These are phyloP conservation scores for Peromyscus melanophrys DNA, from an alignment of 2,797 vertebrate species.

Conservation along the genomic window DNA sequence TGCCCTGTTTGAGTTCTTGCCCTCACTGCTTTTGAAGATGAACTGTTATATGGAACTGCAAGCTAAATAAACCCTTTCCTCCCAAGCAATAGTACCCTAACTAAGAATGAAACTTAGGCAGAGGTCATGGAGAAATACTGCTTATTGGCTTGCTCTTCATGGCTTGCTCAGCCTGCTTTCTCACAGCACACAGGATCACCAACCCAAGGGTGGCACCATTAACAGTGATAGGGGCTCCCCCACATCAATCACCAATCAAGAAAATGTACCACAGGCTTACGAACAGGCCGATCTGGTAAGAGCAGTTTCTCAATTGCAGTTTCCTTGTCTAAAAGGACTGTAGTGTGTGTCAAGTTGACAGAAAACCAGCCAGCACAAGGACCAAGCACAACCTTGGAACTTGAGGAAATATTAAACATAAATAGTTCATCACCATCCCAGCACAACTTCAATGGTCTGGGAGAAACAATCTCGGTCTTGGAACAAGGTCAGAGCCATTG, in stretches of 20 bases:
- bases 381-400: constrained; percentile 7
- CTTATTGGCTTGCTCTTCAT: not conserved
- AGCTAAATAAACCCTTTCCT: not conserved
- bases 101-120: not conserved
- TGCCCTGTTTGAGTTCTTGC: not conserved
- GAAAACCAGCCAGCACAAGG: not conserved
- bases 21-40: not conserved
- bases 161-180: not conserved
- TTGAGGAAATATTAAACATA: not conserved
- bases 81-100: not conserved
- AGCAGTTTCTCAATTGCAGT: not conserved
- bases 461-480: not conserved
- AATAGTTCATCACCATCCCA: not conserved
- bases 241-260: not conserved
- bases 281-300: not conserved
- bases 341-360: not conserved
- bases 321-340: not conserved
- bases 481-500: not conserved
- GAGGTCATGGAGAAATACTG: not conserved
- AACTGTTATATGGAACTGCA: not conserved
- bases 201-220: not conserved
- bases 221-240: not conserved
- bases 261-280: not conserved
- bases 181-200: not conserved
- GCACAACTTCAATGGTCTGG: not conserved